Base-by-base conservation (phyloP, 2,888 invertebrate species). In the Fabriciana adippe region DNA sequence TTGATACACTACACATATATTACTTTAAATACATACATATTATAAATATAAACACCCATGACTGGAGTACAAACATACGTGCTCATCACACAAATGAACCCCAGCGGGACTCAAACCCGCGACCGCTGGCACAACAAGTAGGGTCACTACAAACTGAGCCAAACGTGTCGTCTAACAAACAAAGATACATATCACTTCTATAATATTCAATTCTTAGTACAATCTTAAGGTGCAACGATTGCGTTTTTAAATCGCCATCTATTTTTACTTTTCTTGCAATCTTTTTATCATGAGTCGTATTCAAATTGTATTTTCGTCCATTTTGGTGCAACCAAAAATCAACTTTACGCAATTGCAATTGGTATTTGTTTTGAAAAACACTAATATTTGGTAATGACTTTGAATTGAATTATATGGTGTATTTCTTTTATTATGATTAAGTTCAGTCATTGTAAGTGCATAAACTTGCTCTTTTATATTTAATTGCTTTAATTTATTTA, bases 281-380 rank as follows among this genome's bases (percentile, higher is more conserved):
- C 73, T 79, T 61, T 79, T 80, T 76, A 79, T 78, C 78, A 76
- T 79, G 74, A 74, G 75, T 77, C 74, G 76, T 78, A 79, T 80
- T 80, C 76, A 79, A 78, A 75, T 73, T 70, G 67, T 72, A 68
- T 70, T 69, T 70, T 68, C 67, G 59, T 69, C 18, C 31, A 21
- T 18, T 60, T 59, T 35, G 50, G 15, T 47, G 21, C 56, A 67
- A 51, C 51, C 35, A n/a, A 64, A 61, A 63, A 65, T n/a, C 26
- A 31, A 61, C 67, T 51, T 64, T 72, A 64, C n/a, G 2, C 0
- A 6, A 3, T 15, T 0, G 2, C 0, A 0, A 1, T 21, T 56
- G 54, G 51, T 60, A 16, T 11, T 11, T 41, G 18, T 62, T 71
- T 66, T 66, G 50, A 50, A 2, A 14, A 41, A 18, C n/a, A 41